Conservation (phyloP, 1,140 invertebrate genomes). For the Coptotermes formosanus region DNA sequence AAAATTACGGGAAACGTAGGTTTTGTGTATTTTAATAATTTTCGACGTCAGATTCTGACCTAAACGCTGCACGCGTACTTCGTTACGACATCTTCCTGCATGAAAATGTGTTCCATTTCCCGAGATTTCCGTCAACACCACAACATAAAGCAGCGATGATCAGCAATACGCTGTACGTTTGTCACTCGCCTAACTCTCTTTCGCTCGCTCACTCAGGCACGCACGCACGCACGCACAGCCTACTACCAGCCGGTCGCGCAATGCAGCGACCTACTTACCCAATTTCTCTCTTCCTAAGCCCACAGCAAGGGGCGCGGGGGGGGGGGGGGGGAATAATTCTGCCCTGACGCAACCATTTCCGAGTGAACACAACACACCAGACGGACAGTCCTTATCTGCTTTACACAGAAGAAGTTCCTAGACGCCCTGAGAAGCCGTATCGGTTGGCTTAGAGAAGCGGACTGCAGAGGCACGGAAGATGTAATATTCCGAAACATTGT, state of each 20-base stretch:
- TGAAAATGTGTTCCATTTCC: background rate
- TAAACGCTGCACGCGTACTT: too few relatives aligned
- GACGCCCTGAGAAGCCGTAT: too few relatives aligned
- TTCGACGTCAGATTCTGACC: too few relatives aligned
- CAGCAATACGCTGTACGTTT: background rate
- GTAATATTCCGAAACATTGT: too few relatives aligned
- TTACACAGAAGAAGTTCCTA: background rate
- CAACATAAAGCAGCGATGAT: background rate
- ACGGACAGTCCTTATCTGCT: background rate
- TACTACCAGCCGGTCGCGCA: background rate
- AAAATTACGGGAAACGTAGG: too few relatives aligned
- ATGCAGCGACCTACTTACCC: background rate
- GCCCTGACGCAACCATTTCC: conserved; percentile 16
- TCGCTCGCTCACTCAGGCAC: too few relatives aligned
- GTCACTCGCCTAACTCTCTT: too few relatives aligned
- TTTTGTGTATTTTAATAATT: too few relatives aligned
- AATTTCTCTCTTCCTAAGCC: background rate
- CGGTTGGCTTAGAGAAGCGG: too few relatives aligned
- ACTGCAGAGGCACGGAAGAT: too few relatives aligned
- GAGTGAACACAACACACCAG: background rate
- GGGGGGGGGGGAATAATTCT: background rate
- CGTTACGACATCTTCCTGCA: too few relatives aligned
- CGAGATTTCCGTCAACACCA: background rate
- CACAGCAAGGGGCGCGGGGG: too few relatives aligned
- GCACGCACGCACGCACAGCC: background rate